phyloP scores from a whole-genome alignment of 2,797 vertebrate genomes.

The Melanotaenia maccullochi region DNA sequence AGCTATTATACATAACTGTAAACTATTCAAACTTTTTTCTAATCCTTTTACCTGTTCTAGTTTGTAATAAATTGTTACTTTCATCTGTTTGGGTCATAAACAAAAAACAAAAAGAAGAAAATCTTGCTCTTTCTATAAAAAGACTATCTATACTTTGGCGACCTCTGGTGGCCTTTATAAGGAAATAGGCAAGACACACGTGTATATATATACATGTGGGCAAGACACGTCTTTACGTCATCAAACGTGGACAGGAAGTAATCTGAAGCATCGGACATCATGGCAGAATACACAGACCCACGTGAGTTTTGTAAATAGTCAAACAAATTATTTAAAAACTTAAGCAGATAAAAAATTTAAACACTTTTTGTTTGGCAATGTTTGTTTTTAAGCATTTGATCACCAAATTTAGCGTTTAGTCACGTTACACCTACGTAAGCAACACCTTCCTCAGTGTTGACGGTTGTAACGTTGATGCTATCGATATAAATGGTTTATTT shows the following conservation, averaged over 20 bases:
- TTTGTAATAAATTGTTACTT: not conserved
- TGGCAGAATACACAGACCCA: constrained; percentile 79
- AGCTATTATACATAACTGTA: not conserved
- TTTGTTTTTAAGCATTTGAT: not conserved
- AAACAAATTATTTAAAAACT: not conserved
- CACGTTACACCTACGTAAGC: not conserved
- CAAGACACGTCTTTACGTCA: constrained; percentile 29
- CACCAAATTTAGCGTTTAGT: not conserved
- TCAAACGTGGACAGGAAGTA: constrained; percentile 74
- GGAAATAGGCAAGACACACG: not conserved
- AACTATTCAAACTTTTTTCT: not conserved
- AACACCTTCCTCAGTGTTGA: not conserved
- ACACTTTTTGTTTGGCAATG: accelerated
- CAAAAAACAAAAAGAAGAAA: not conserved
- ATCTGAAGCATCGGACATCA: constrained; percentile 60
- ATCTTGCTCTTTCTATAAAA: too few species aligned
- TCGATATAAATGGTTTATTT: not conserved
- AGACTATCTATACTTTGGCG: constrained; percentile 22
- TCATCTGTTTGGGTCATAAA: not conserved
- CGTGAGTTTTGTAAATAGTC: constrained; percentile 71
- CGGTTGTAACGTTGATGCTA: not conserved
- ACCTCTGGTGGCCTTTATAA: constrained; percentile 39
- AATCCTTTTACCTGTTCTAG: not conserved
- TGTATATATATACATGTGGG: not conserved
- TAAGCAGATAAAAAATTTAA: accelerated